Base-by-base conservation (phyloP, 92 coral and sea anemone species). In the Nematostella vectensis region DNA sequence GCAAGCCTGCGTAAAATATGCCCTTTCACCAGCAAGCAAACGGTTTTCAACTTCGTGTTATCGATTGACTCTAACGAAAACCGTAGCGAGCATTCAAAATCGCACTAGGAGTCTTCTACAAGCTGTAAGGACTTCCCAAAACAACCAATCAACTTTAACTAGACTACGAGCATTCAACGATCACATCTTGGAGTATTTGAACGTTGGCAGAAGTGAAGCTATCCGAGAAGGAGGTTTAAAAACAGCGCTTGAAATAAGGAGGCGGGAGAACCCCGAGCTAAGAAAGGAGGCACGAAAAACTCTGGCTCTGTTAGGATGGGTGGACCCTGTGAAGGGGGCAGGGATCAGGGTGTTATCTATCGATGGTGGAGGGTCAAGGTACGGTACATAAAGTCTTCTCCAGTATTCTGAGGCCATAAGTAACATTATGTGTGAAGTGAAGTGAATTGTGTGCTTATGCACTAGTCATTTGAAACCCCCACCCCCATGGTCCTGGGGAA, bases 361-460 rank as follows among this genome's bases (percentile, higher is more conserved):
- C 59, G 98, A 91, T 63, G 98, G 98, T 15, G 98, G 98, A 16
- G 98, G 98, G 2, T 77, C 98, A 51, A 77, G 98, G 98, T 86
- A 71, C 29, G 22, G 27, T 20, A 36, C 19, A 26, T 1, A 17
- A n/a, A n/a, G n/a, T n/a, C n/a, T n/a, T n/a, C n/a, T n/a, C n/a
- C n/a, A n/a, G n/a, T n/a, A n/a, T n/a, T n/a, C n/a, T n/a, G n/a
- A n/a, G n/a, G n/a, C n/a, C n/a, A n/a, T n/a, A n/a, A n/a, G n/a
- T n/a, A n/a, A n/a, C n/a, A n/a, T n/a, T n/a, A n/a, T n/a, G n/a
- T n/a, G n/a, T n/a, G n/a, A n/a, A n/a, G n/a, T n/a, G n/a, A n/a
- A n/a, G n/a, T n/a, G n/a, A n/a, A n/a, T n/a, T n/a, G n/a, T n/a
- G n/a, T n/a, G n/a, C n/a, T n/a, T n/a, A n/a, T n/a, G n/a, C n/a